These are phyloP conservation scores for Columba janthina DNA, from an alignment of 2,113 vertebrate species.

Conservation along the genomic window DNA sequence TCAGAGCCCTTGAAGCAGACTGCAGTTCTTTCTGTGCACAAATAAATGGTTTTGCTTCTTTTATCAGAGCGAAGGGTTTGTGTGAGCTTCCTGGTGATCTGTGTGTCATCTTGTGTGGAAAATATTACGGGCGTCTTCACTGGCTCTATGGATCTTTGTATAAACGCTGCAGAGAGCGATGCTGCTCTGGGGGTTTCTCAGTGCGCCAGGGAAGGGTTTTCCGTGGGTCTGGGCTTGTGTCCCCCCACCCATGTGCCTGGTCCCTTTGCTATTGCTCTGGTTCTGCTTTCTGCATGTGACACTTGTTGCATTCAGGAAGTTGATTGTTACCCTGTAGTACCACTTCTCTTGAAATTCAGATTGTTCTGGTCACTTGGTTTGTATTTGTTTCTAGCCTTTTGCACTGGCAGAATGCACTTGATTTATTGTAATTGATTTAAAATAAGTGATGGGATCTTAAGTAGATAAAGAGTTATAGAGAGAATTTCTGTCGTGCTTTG, in stretches of 20 bases:
- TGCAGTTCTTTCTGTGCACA: not conserved
- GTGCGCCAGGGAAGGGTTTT: too few relatives aligned
- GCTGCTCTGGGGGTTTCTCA: too few relatives aligned
- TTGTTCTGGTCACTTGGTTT: not conserved
- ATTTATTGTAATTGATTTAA: not conserved
- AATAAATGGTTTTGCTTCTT: not conserved
- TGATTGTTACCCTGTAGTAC: not conserved
- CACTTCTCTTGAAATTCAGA: not conserved
- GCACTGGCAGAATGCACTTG: not conserved
- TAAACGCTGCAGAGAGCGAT: rapidly evolving
- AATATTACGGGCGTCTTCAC: not conserved
- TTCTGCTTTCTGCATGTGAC: not conserved
- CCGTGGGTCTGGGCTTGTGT: too few relatives aligned
- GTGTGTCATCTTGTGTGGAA: not conserved
- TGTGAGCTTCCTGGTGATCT: not conserved
- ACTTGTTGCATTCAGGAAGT: not conserved
- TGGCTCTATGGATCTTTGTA: not conserved
- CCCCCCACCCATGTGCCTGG: not conserved
- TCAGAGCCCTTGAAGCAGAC: not conserved
- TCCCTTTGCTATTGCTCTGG: not conserved
- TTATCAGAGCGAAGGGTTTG: not conserved
- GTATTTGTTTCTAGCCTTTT: not conserved
- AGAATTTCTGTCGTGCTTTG: not conserved
- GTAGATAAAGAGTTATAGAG: not conserved
- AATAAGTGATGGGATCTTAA: not conserved